A percentile compares a stretch with the other conserved stretches of the same genome.
These are phyloP conservation scores for Myanophis thanlyinensis DNA, from an alignment of 2,113 vertebrate species.

Conservation along the genomic window DNA sequence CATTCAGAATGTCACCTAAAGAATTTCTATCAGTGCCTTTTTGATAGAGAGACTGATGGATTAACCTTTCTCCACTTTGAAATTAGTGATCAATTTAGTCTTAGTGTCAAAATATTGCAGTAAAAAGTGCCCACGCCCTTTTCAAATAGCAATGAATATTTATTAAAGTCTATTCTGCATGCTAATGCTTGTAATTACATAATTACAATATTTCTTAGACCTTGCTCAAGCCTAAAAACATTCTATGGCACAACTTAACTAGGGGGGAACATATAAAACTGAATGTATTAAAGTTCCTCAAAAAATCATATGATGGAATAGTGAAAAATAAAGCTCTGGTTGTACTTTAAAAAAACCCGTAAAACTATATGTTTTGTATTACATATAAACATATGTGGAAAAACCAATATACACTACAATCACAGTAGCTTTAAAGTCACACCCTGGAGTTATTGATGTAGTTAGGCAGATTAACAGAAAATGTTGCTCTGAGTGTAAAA, in stretches of 20 bases:
- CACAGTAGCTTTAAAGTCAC: conserved; percentile 39
- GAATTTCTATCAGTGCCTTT: conserved; percentile 80
- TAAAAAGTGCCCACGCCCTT: conserved; percentile 65
- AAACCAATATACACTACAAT: conserved; percentile 39
- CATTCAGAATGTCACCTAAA: conserved; percentile 88
- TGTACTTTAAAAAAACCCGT: not conserved
- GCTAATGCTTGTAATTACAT: conserved; percentile 79
- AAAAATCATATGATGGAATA: conserved; percentile 16
- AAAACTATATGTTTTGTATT: not conserved
- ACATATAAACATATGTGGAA: not conserved
- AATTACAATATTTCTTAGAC: conserved; percentile 66
- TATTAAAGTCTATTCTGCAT: conserved; percentile 77
- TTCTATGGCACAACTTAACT: not conserved
- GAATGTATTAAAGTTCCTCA: conserved; percentile 51
- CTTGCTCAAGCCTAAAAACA: not conserved
- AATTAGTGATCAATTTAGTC: conserved; percentile 91
- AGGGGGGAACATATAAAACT: conserved; percentile 32
- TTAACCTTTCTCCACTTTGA: conserved; percentile 81
- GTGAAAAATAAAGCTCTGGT: not conserved
- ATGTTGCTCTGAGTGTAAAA: conserved; percentile 60
- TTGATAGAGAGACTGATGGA: conserved; percentile 87
- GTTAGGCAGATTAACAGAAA: conserved; percentile 67
- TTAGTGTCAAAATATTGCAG: conserved; percentile 74
- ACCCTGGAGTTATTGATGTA: conserved; percentile 59
- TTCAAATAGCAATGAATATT: conserved; percentile 73